phyloP scores from a whole-genome alignment of 1,140 invertebrate genomes.

The Aphelenchoides fujianensis region DNA sequence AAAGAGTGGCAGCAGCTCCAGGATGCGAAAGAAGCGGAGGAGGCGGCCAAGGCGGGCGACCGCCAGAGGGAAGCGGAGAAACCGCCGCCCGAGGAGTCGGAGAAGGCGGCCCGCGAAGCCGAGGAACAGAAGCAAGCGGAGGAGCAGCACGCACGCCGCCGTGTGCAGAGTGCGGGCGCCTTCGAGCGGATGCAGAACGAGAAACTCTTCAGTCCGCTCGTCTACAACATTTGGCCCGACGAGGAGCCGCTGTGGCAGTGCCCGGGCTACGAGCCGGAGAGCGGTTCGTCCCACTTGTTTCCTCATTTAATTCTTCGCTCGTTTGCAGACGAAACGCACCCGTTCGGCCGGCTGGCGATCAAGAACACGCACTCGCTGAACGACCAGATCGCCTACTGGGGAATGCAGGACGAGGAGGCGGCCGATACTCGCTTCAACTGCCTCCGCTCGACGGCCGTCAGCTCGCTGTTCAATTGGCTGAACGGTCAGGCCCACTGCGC shows the following conservation, averaged over 20 bases:
- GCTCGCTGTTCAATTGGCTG: slow-evolving; percentile 55
- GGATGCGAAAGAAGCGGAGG: too few species aligned
- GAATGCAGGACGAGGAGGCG: slow-evolving; percentile 36
- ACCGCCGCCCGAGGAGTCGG: too few species aligned
- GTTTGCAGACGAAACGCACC: slow-evolving; percentile 44
- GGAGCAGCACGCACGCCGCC: too few species aligned
- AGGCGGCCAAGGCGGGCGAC: too few species aligned
- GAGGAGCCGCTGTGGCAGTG: slow-evolving; percentile 57
- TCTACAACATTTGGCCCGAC: slow-evolving; percentile 54
- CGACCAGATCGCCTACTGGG: slow-evolving; percentile 29
- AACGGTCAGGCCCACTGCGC: slow-evolving; percentile 58
- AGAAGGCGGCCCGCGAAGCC: too few species aligned
- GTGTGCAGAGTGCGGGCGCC: too few species aligned
- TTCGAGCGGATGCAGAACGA: too few species aligned
- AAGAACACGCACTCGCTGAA: slow-evolving; percentile 42
- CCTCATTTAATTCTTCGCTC: background rate
- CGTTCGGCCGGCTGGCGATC: slow-evolving; percentile 46
- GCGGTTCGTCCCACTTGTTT: slow-evolving; percentile 31
- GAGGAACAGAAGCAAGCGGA: too few species aligned
- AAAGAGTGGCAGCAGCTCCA: too few species aligned
- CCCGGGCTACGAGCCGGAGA: slow-evolving; percentile 59
- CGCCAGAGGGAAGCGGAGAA: too few species aligned
- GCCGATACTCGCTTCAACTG: slow-evolving; percentile 33
- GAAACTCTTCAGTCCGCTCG: slow-evolving; percentile 30
- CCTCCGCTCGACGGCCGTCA: slow-evolving; percentile 42